Conservation (phyloP, 2,888 invertebrate species). For the Adelognathus sp. region DNA sequence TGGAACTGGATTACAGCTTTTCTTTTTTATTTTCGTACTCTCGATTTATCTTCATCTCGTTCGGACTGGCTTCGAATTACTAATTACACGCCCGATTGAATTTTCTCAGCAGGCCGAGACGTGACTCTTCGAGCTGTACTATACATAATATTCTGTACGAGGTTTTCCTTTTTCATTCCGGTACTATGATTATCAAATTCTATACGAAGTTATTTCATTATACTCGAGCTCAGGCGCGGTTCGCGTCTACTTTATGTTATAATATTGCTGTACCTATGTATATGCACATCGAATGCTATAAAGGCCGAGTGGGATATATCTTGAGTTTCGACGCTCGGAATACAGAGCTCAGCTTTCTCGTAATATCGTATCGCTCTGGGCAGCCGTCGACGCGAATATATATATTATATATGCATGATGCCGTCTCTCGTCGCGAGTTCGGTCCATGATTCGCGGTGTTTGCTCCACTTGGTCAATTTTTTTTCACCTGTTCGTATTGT, state of each 20-base stretch:
- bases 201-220: constrained; percentile 31
- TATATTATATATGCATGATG: background rate
- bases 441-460: background rate
- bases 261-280: background rate
- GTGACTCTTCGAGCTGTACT: background rate
- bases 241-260: background rate
- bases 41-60: background rate
- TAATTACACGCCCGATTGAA: constrained; percentile 22
- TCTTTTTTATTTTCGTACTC: background rate
- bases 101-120: background rate
- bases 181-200: constrained; percentile 12
- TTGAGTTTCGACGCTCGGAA: constrained; percentile 19
- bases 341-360: constrained; percentile 28
- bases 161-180: background rate
- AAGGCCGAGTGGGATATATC: constrained; percentile 16
- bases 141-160: background rate
- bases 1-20: background rate
- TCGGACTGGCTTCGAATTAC: constrained; percentile 3
- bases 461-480: background rate
- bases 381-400: constrained; percentile 43
- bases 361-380: constrained; percentile 51
- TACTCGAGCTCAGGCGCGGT: background rate
- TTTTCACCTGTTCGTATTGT: constrained; percentile 3
- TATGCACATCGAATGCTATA: background rate
- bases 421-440: constrained; percentile 1